Percentiles rank a stretch among this genome's conserved stretches.
These are phyloP conservation scores for Helleia helle DNA, from an alignment of 2,888 invertebrate genomes.

Conservation along the genomic window DNA sequence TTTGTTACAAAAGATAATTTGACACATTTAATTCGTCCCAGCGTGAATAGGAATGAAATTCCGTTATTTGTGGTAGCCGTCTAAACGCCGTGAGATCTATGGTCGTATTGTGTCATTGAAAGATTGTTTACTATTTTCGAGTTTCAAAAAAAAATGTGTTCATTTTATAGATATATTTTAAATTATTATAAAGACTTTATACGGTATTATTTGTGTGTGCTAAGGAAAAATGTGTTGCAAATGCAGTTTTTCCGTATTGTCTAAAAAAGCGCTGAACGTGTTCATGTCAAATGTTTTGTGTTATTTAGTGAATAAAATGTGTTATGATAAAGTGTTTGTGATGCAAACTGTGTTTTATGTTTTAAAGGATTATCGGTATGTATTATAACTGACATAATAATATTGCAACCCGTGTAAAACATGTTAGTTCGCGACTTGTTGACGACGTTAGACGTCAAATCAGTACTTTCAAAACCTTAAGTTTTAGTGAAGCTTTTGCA, in stretches of 20 bases:
- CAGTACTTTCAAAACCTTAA: background rate
- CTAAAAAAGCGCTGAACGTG: constrained; percentile 38
- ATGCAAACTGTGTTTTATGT: constrained; percentile 28
- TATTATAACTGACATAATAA: constrained; percentile 25
- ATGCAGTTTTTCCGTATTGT: constrained; percentile 18
- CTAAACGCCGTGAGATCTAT: constrained; percentile 65
- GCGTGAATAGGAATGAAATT: constrained; percentile 37
- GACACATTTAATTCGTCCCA: too few species aligned
- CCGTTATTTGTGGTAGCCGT: constrained; percentile 59
- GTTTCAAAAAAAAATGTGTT: constrained; percentile 31
- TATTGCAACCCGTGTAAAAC: too few species aligned
- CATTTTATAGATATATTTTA: background rate
- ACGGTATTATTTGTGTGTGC: constrained; percentile 9
- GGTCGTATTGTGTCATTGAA: constrained; percentile 63
- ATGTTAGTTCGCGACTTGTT: background rate
- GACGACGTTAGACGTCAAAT: constrained; percentile 5
- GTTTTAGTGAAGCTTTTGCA: background rate
- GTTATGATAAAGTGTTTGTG: constrained; percentile 31
- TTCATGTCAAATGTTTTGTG: constrained; percentile 55
- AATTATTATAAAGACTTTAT: background rate
- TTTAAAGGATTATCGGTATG: constrained; percentile 34
- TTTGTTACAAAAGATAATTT: too few species aligned
- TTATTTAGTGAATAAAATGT: constrained; percentile 37
- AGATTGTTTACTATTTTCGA: constrained; percentile 68
- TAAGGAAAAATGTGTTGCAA: constrained; percentile 18